Evolutionary conservation across 2,888 invertebrate species (phyloP).

Genomic region (Deroplatys truncata): DNA sequence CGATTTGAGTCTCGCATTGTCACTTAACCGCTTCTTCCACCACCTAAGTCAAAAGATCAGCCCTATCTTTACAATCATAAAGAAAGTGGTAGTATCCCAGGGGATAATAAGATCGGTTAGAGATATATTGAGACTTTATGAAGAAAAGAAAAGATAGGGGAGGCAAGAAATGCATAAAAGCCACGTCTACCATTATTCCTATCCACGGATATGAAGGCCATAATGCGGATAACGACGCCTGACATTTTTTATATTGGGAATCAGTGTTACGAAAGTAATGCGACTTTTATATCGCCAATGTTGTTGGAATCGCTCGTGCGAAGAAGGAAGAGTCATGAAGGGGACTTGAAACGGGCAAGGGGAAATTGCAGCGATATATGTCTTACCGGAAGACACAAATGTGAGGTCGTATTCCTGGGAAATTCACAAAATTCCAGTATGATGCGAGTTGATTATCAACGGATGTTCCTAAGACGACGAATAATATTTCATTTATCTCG

Average conservation of each 20-base stretch:
- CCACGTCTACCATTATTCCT: not conserved
- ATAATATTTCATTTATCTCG: too few relatives aligned
- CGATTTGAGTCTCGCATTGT: not conserved
- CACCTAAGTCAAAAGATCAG: not conserved
- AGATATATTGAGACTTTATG: not conserved
- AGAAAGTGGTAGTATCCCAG: not conserved
- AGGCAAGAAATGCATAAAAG: not conserved
- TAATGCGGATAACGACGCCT: not conserved
- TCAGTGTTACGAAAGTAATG: constrained; percentile 1
- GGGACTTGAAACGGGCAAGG: too few relatives aligned
- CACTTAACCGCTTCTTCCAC: not conserved
- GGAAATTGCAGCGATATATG: not conserved
- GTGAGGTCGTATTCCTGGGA: not conserved
- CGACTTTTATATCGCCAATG: not conserved
- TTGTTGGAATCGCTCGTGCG: not conserved
- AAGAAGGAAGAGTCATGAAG: not conserved
- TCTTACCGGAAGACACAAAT: not conserved
- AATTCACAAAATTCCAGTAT: not conserved
- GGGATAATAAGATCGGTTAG: not conserved
- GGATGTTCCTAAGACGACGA: too few relatives aligned
- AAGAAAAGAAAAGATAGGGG: not conserved
- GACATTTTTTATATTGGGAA: constrained; percentile 1
- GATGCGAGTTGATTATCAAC: too few relatives aligned
- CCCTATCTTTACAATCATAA: not conserved
- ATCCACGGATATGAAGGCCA: not conserved